Conservation (phyloP, 2,797 vertebrate genomes). For the Falco concolor region DNA sequence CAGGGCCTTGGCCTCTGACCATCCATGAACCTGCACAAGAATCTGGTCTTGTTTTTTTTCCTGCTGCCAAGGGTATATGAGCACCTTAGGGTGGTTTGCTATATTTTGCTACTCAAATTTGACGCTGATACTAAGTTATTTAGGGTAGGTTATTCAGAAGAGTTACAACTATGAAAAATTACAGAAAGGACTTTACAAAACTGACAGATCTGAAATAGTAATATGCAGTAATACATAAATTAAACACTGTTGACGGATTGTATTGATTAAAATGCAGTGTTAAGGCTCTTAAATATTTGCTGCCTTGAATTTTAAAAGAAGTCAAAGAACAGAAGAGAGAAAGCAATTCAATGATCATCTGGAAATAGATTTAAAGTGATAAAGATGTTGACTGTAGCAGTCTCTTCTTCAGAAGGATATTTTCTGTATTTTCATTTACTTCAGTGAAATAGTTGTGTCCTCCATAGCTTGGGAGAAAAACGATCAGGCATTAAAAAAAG, state of each 20-base stretch:
- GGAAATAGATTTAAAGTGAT: not conserved
- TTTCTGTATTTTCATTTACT: not conserved
- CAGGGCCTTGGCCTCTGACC: not conserved
- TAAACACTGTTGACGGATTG: not conserved
- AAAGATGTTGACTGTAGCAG: not conserved
- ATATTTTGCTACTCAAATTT: not conserved
- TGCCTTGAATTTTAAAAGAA: not conserved
- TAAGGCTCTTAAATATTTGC: not conserved
- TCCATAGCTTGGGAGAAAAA: slow-evolving; percentile 6
- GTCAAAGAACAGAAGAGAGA: not conserved
- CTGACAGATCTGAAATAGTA: not conserved
- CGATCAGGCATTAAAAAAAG: not conserved
- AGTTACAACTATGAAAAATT: not conserved
- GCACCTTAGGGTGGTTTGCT: not conserved
- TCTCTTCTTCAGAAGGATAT: not conserved
- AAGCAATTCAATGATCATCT: not conserved
- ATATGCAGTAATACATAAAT: not conserved
- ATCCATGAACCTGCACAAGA: not conserved
- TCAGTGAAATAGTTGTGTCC: not conserved
- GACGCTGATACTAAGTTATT: not conserved
- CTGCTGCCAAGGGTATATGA: not conserved
- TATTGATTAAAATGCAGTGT: not conserved
- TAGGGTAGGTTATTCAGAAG: not conserved
- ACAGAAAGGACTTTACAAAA: not conserved
- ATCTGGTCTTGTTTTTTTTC: not conserved